phyloP scores from a whole-genome alignment of 2,888 invertebrate species.

The Cylloceria caligata region DNA sequence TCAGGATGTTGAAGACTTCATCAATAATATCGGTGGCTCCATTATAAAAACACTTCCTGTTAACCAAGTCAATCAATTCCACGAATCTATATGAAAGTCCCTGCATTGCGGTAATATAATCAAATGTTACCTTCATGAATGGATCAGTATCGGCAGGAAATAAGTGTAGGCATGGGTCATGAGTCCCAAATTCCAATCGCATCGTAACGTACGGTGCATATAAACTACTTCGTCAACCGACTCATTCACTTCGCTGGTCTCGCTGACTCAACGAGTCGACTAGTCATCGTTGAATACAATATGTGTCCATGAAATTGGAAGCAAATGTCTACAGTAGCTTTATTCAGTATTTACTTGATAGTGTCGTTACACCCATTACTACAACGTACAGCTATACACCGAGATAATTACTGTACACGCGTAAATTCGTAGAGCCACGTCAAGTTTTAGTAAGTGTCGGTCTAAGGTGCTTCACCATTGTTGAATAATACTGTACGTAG shows the following conservation, averaged over 20 bases:
- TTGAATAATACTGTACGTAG: background rate
- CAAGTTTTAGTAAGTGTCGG: conserved; percentile 16
- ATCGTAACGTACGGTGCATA: background rate
- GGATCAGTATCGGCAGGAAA: conserved; percentile 25
- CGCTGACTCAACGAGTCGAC: conserved; percentile 53
- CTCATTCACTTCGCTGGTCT: conserved; percentile 51
- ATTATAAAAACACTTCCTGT: too few relatives aligned
- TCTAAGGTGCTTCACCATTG: background rate
- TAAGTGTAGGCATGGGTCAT: conserved; percentile 13
- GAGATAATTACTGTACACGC: background rate
- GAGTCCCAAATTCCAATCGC: conserved; percentile 35
- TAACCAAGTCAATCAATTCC: background rate
- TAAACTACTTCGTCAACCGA: conserved; percentile 3
- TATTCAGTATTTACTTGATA: background rate
- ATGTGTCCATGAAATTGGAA: conserved; percentile 27
- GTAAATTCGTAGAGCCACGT: conserved; percentile 8
- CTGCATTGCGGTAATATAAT: background rate
- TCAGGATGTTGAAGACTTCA: too few relatives aligned
- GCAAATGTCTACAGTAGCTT: conserved; percentile 3
- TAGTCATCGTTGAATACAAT: conserved; percentile 44
- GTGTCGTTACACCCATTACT: background rate
- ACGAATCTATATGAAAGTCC: background rate
- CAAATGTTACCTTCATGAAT: conserved; percentile 23
- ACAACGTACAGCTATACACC: background rate
- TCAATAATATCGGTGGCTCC: too few relatives aligned